Conservation (phyloP, 2,888 invertebrate genomes). For the Heterodera filipjevi region DNA sequence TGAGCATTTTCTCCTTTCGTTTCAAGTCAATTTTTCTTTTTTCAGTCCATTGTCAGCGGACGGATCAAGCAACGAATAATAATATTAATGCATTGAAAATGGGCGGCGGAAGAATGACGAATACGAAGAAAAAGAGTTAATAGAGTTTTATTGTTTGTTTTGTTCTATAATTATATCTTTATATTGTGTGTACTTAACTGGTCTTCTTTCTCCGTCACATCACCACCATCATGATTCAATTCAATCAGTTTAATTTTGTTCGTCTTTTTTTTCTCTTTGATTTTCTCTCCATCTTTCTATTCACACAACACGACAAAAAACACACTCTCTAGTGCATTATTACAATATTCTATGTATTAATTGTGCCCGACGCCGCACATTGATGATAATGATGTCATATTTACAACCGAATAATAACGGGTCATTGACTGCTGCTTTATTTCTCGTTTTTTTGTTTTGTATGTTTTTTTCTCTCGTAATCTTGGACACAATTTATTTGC, state of each 20-base stretch:
- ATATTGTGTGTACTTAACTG: neutral
- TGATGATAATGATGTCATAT: neutral
- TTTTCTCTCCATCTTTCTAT: neutral
- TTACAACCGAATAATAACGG: neutral
- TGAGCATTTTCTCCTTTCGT: too few relatives aligned
- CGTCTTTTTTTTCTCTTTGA: neutral
- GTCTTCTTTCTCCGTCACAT: neutral
- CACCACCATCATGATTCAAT: neutral
- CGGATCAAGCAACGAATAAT: neutral
- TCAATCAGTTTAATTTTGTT: neutral
- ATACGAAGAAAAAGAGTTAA: neutral
- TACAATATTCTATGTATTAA: neutral
- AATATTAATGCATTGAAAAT: neutral
- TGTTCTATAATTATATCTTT: neutral
- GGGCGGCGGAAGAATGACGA: neutral
- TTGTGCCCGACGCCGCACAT: neutral
- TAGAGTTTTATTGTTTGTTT: too few relatives aligned
- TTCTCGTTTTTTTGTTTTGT: neutral
- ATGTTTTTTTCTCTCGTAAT: neutral
- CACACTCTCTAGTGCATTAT: too few relatives aligned
- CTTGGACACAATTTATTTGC: neutral
- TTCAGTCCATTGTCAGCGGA: neutral
- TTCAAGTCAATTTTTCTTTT: too few relatives aligned
- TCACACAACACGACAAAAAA: neutral
- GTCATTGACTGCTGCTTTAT: neutral